Base-by-base conservation (phyloP, 2,797 vertebrate species). In the Apogon hyalosoma region DNA sequence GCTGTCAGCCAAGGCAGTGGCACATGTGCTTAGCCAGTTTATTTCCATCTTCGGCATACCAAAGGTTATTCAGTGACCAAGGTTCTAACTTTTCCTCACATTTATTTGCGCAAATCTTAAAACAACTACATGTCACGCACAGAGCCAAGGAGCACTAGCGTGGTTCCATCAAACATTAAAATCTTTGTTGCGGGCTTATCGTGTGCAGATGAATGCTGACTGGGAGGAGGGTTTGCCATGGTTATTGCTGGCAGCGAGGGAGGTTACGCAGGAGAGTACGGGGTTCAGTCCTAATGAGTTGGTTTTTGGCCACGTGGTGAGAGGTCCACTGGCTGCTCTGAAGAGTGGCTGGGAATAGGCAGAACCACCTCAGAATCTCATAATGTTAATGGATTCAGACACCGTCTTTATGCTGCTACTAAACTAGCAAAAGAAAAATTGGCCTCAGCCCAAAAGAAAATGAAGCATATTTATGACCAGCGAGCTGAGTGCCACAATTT, bases 221-320 rank as follows among this genome's bases (percentile, higher is more conserved):
- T 80, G 33, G 63, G 18, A 71, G 0, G 39, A 55, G 2, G 40
- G 56, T 15, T 16, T 71, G 7, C 64, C 38, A 1, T 69, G 52
- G 63, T 6, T 69, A 0, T n/a, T 79, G 51, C 31, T 73, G 31
- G 47, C 54, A 6, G 51, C 47, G 11, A 8, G 64, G 0, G 75
- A 75, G 6, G 60, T 56, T 14, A 16, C 42, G 1, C 65, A 63
- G 18, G 64, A 75, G 18, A 79, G 52, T 6, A 58, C 11, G 1
- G 63, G 67, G 2, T 69, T 68, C 39, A 64, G 54, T 33, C 63
- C 60, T 2, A 61, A 72, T 36, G 39, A 79, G 3, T 14, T 79
- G 5, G 69, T 76, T 1, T 83, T 83, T 39, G 18, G 36, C 0
- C 62, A 39, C 7, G 51, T 0, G 6, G 58, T 61, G 3, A 4